Conservation (phyloP, 1,140 invertebrate genomes). For the Andricus grossulariae region DNA sequence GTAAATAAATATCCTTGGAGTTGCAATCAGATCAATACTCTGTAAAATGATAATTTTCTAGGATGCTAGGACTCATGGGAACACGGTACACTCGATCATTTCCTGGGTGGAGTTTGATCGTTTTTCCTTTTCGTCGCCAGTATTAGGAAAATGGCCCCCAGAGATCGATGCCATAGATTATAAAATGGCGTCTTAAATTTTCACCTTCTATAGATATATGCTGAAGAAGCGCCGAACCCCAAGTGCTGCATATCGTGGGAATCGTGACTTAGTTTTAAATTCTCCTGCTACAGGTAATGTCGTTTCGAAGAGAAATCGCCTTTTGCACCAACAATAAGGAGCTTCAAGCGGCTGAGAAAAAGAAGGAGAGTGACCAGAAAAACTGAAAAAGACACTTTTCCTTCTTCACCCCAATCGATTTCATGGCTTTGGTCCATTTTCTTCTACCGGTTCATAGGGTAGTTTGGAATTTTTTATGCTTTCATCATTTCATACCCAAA, state of each 20-base stretch:
- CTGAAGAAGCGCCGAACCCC: slow-evolving; percentile 32
- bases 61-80: neutral
- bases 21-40: too few species aligned
- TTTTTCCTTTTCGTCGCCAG: slow-evolving; percentile 23
- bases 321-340: slow-evolving; percentile 64
- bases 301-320: slow-evolving; percentile 65
- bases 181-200: slow-evolving; percentile 1
- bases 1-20: too few species aligned
- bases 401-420: slow-evolving; percentile 45
- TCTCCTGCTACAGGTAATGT: slow-evolving; percentile 60
- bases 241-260: slow-evolving; percentile 52
- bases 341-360: slow-evolving; percentile 37
- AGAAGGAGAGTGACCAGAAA: slow-evolving; percentile 35
- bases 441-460: slow-evolving; percentile 45
- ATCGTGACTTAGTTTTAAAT: slow-evolving; percentile 68
- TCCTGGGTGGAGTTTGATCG: neutral
- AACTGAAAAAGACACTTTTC: neutral
- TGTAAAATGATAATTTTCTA: neutral
- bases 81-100: neutral
- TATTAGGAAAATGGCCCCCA: slow-evolving; percentile 1
- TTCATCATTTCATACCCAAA: too few species aligned
- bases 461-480: slow-evolving; percentile 19
- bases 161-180: slow-evolving; percentile 26
- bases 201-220: neutral
- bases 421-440: slow-evolving; percentile 47